Evolutionary conservation across 2,113 vertebrate genomes (phyloP), one percentile per base, ranked within the genome.

Genomic region (Carlito syrichta): DNA sequence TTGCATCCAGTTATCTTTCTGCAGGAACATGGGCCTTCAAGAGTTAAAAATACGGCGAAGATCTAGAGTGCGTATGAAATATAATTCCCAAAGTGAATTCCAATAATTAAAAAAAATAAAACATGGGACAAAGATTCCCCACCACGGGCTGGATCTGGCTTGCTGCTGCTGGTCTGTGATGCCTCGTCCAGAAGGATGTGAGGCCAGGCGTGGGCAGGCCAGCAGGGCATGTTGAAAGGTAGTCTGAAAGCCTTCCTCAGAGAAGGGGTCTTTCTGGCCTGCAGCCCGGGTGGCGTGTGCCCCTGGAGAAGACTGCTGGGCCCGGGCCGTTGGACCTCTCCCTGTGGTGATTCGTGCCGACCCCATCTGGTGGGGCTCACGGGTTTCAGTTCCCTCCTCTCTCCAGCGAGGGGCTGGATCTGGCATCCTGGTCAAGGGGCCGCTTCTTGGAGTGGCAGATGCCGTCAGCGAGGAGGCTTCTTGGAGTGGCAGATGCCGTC

Each of bases 351-450:
- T 45, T 74, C 82, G 25, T 16, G 50, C n/a, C 25, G n/a, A 25
- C n/a, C 38, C 86, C 8, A 10, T n/a, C n/a, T n/a, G n/a, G n/a
- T n/a, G n/a, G n/a, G 43, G 45, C 7, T 62, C 1, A 0, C 1
- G 83, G 17, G 16, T 32, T 8, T 52, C 40, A 32, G 13, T 23
- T 30, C 60, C 32, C 32, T 45, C 20, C 5, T 73, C 8, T 45
- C 35, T 79, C 2, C 25, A 38, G 77, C 0, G 5, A 73, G 22
- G 19, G 23, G 1, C 35, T 60, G 27, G 19, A 48, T 8, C 23
- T 22, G 40, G 19, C 6, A 6, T 3, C 5, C n/a, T n/a, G n/a
- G n/a, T n/a, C n/a, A n/a, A 25, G 52, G 43, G 27, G n/a, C n/a
- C n/a, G n/a, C 54, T 14, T n/a, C 56, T 8, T 3, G 0, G 17